A percentile compares a stretch with the other conserved stretches of the same genome.
Conservation (phyloP, 64 coral and sea anemone genomes). For the Orbicella faveolata region DNA sequence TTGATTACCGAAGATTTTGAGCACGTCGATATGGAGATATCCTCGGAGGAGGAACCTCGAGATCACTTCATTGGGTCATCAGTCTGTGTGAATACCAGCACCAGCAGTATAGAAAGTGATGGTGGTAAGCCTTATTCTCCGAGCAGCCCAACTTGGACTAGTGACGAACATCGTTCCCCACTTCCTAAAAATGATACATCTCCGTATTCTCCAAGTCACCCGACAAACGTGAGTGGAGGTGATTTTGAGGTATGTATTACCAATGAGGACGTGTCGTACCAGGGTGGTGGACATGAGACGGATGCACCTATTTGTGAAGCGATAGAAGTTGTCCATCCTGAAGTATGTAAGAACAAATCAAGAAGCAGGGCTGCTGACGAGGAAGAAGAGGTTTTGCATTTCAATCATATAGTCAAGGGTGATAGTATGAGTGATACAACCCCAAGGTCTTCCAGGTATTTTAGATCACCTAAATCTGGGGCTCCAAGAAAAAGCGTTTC, state of each 20-base stretch:
- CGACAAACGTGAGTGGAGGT: slow-evolving; percentile 11
- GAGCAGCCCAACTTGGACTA: slow-evolving; percentile 6
- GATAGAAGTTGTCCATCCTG: neutral
- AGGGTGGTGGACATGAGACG: neutral
- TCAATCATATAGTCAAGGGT: neutral
- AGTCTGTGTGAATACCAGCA: neutral
- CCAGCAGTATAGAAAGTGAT: neutral
- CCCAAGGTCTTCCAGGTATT: neutral
- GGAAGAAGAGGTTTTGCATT: neutral
- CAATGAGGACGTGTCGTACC: neutral
- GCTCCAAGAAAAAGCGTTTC: neutral
- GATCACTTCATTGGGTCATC: neutral
- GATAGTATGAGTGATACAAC: neutral
- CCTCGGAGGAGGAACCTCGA: neutral
- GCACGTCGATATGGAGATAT: slow-evolving; percentile 16
- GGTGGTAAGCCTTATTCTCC: slow-evolving; percentile 1
- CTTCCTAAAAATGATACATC: slow-evolving; percentile 1
- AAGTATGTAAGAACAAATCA: neutral
- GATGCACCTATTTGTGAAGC: neutral
- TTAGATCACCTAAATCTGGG: neutral
- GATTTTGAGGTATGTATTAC: neutral
- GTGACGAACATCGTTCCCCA: neutral
- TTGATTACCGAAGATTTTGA: neutral
- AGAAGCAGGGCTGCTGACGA: neutral
- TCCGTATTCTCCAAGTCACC: slow-evolving; percentile 26